Evolutionary conservation across 1,140 invertebrate species (phyloP).

Genomic region (Adoxophyes honmai): DNA sequence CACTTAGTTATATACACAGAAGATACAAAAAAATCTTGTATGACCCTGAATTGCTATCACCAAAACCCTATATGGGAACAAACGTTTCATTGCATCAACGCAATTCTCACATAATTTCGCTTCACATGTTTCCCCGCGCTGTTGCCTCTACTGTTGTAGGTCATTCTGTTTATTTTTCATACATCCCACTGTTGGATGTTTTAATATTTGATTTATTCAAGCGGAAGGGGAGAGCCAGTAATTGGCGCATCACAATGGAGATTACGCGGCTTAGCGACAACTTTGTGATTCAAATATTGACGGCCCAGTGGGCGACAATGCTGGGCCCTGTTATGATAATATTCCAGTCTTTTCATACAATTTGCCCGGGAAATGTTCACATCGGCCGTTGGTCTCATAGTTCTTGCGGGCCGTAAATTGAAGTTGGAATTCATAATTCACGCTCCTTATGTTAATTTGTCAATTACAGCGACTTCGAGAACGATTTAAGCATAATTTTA

Average conservation of each 20-base stretch:
- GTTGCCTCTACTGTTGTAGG: too few species aligned
- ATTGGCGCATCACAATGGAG: slow-evolving; percentile 70
- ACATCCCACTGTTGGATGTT: slow-evolving; percentile 21
- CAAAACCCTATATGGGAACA: too few species aligned
- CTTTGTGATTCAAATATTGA: slow-evolving; percentile 71
- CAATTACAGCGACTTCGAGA: slow-evolving; percentile 1
- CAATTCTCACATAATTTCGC: slow-evolving; percentile 2
- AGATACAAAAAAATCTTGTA: too few species aligned
- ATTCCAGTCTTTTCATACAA: slow-evolving; percentile 55
- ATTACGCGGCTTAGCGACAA: slow-evolving; percentile 60
- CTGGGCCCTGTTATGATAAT: slow-evolving; percentile 66
- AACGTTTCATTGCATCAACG: too few species aligned
- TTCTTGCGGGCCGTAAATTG: background rate
- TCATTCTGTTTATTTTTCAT: slow-evolving; percentile 12
- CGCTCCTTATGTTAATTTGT: slow-evolving; percentile 12
- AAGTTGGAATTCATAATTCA: slow-evolving; percentile 1
- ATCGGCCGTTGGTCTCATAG: slow-evolving; percentile 31
- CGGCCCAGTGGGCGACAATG: slow-evolving; percentile 60
- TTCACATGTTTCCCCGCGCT: background rate
- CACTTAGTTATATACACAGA: too few species aligned
- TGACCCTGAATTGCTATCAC: too few species aligned
- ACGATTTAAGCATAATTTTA: background rate
- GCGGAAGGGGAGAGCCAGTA: slow-evolving; percentile 68
- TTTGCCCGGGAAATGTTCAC: slow-evolving; percentile 45
- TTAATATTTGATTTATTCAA: slow-evolving; percentile 69